Evolutionary conservation across 2,797 vertebrate species (phyloP).

Genomic region (Allochrocebus solatus): DNA sequence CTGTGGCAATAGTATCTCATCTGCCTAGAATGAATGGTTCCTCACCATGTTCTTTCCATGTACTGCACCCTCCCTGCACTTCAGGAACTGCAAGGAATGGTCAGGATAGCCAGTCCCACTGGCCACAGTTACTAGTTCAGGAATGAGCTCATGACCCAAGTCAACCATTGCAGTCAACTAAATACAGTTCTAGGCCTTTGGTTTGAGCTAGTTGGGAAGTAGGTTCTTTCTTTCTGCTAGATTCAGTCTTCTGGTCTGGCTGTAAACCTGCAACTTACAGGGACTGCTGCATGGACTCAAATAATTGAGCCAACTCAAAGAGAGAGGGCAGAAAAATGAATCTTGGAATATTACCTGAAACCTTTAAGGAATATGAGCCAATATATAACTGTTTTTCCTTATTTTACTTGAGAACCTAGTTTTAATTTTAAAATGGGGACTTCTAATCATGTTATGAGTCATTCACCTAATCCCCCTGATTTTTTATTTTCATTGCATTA

Average conservation of each 20-base stretch:
- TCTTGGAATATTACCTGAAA: neutral
- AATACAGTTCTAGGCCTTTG: neutral
- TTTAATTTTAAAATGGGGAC: neutral
- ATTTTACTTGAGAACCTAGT: neutral
- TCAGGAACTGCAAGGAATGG: neutral
- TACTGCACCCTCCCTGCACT: accelerated
- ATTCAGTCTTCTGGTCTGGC: neutral
- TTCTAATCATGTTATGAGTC: neutral
- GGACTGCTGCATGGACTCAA: neutral
- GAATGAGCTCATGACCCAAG: neutral
- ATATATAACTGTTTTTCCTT: neutral
- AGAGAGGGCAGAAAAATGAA: neutral
- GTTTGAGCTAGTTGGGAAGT: neutral
- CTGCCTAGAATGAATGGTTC: neutral
- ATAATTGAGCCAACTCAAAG: neutral
- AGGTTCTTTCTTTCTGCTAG: neutral
- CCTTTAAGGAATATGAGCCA: neutral
- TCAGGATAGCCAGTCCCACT: neutral
- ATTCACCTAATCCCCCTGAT: neutral
- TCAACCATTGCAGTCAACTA: neutral
- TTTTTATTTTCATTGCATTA: neutral
- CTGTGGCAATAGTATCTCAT: accelerated
- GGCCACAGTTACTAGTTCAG: too few species aligned
- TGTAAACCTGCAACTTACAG: neutral
- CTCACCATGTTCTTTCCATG: neutral